phyloP scores from a whole-genome alignment of 1,140 invertebrate species.

The Drosophila neocordata region DNA sequence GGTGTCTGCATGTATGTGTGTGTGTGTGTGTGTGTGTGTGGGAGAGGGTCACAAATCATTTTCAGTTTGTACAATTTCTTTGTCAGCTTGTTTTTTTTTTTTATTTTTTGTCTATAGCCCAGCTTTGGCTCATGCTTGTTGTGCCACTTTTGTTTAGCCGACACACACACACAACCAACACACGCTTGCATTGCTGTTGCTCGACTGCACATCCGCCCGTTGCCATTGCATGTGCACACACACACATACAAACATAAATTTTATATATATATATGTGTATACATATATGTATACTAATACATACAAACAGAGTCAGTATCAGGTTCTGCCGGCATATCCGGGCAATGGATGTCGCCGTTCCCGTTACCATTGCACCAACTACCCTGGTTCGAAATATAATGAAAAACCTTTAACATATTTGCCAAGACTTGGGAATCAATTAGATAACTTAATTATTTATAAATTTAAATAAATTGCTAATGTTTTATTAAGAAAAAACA shows the following conservation, averaged over 20 bases:
- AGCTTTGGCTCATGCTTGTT: constrained; percentile 34
- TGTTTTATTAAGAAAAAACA: background rate
- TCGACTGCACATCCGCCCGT: constrained; percentile 74
- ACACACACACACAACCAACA: constrained; percentile 16
- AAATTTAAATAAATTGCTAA: too few relatives aligned
- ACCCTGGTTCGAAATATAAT: constrained; percentile 23
- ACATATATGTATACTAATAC: background rate
- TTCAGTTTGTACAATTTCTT: constrained; percentile 78
- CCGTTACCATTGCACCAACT: constrained; percentile 12
- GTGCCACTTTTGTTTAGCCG: constrained; percentile 69
- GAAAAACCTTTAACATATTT: background rate
- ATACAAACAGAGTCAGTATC: constrained; percentile 44
- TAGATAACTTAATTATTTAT: too few relatives aligned
- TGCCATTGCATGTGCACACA: constrained; percentile 41
- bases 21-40: constrained; percentile 6
- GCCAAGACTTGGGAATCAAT: too few relatives aligned
- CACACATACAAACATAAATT: constrained; percentile 5
- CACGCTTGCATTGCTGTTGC: constrained; percentile 52
- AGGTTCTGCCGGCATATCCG: constrained; percentile 63
- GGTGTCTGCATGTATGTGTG: constrained; percentile 12
- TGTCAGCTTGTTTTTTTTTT: constrained; percentile 61
- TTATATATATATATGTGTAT: background rate
- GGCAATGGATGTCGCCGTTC: constrained; percentile 43
- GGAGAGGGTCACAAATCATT: constrained; percentile 66
- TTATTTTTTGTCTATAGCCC: constrained; percentile 22